A percentile compares a stretch with the other conserved stretches of the same genome.
These are phyloP conservation scores for Brenthis hecate DNA, from an alignment of 2,888 invertebrate species.

Conservation along the genomic window DNA sequence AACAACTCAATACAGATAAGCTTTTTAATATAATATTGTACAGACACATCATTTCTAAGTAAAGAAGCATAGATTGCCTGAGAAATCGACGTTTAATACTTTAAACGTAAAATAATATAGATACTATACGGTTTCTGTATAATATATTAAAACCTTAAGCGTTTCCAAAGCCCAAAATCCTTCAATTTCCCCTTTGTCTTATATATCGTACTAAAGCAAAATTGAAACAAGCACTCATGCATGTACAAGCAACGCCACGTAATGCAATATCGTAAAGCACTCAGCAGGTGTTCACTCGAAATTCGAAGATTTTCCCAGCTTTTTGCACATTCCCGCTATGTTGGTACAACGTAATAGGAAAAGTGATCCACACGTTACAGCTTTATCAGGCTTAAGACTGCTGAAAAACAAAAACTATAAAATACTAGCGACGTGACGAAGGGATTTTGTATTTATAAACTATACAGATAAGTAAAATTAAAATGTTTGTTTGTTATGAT, in stretches of 20 bases:
- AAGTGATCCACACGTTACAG: not conserved
- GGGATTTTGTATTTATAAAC: too few species aligned
- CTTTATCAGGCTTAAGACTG: not conserved
- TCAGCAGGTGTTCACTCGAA: conserved; percentile 20
- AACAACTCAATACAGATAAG: too few species aligned
- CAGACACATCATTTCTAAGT: too few species aligned
- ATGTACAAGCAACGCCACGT: conserved; percentile 28
- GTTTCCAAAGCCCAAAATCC: conserved; percentile 7
- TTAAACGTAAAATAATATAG: too few species aligned
- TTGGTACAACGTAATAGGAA: not conserved
- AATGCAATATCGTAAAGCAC: conserved; percentile 33
- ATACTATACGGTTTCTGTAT: too few species aligned
- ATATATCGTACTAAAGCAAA: not conserved
- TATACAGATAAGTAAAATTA: too few species aligned
- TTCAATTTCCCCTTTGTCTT: conserved; percentile 4
- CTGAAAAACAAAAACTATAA: too few species aligned
- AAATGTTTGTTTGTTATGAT: too few species aligned
- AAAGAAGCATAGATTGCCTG: too few species aligned
- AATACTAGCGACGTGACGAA: too few species aligned
- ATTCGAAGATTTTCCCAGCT: conserved; percentile 15
- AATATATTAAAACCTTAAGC: not conserved
- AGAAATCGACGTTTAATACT: too few species aligned
- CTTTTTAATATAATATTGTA: too few species aligned
- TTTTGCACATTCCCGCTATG: conserved; percentile 2
- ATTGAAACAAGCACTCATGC: conserved; percentile 22